Conservation (phyloP, 2,888 invertebrate species). For the Drymonia ruficornis region DNA sequence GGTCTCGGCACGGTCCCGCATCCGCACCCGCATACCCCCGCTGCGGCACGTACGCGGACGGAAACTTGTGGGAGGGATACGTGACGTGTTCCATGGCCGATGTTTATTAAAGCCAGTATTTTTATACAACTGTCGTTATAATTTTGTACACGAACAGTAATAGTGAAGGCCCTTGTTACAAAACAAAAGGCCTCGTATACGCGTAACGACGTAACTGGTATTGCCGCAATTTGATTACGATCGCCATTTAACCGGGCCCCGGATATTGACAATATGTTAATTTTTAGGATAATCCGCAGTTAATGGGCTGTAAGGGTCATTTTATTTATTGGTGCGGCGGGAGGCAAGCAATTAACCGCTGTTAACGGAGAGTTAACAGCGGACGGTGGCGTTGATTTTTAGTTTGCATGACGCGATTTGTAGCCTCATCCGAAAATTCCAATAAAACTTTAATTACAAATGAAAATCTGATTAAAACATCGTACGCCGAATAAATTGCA, state of each 20-base stretch:
- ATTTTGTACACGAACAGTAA: background rate
- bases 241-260: conserved; percentile 26
- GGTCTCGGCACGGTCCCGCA: background rate
- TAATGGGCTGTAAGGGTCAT: conserved; percentile 27
- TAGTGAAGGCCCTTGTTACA: background rate
- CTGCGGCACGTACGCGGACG: background rate
- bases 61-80: background rate
- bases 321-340: conserved; percentile 14
- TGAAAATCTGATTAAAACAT: no score
- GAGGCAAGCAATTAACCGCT: conserved; percentile 26
- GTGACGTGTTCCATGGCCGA: background rate
- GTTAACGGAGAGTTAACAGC: conserved; percentile 9
- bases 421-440: no score
- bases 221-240: conserved; percentile 20
- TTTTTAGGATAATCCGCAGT: conserved; percentile 40
- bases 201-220: conserved; percentile 14
- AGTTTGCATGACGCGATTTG: no score
- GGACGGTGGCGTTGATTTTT: conserved; percentile 19
- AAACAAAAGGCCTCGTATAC: conserved; percentile 9
- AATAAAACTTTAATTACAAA: no score
- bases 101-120: background rate
- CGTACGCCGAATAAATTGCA: no score
- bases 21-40: no score
- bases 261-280: conserved; percentile 41
- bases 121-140: background rate